phyloP scores from a whole-genome alignment of 2,888 invertebrate genomes.

The Hipparchia semele region DNA sequence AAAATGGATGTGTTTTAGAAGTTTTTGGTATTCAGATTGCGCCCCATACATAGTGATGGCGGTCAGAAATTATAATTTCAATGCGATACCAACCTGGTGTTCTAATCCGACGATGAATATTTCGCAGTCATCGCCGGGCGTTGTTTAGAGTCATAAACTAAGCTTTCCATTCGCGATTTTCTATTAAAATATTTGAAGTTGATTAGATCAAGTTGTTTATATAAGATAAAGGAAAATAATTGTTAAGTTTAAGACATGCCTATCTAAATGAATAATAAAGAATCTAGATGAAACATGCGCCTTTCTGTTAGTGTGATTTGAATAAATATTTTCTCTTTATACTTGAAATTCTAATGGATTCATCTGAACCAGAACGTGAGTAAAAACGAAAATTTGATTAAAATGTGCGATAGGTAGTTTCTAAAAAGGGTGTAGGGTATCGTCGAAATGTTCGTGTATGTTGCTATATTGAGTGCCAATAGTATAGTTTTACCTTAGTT shows the following conservation, averaged over 20 bases:
- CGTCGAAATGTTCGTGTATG: neutral
- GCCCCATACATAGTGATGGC: constrained; percentile 63
- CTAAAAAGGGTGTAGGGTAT: neutral
- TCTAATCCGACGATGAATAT: constrained; percentile 50
- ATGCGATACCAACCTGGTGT: constrained; percentile 56
- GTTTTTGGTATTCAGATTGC: constrained; percentile 67
- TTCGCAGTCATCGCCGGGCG: constrained; percentile 32
- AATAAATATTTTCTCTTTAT: constrained; percentile 16
- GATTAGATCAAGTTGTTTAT: constrained; percentile 1
- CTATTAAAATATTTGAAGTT: neutral
- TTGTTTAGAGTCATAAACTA: neutral
- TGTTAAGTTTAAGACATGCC: neutral
- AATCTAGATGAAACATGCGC: constrained; percentile 22
- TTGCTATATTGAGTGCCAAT: neutral
- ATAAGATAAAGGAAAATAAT: neutral
- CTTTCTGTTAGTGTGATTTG: constrained; percentile 24
- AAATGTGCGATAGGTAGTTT: neutral
- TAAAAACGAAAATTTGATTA: constrained; percentile 13
- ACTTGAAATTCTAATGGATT: constrained; percentile 41
- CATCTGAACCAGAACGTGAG: constrained; percentile 42
- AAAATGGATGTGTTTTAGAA: constrained; percentile 40
- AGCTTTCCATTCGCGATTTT: neutral
- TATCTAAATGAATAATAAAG: neutral
- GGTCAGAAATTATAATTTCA: constrained; percentile 72
- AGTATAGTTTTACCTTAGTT: neutral